Percentiles rank a stretch among this genome's conserved stretches.
phyloP scores from a whole-genome alignment of 2,113 vertebrate genomes.

The Oreochromis aureus region DNA sequence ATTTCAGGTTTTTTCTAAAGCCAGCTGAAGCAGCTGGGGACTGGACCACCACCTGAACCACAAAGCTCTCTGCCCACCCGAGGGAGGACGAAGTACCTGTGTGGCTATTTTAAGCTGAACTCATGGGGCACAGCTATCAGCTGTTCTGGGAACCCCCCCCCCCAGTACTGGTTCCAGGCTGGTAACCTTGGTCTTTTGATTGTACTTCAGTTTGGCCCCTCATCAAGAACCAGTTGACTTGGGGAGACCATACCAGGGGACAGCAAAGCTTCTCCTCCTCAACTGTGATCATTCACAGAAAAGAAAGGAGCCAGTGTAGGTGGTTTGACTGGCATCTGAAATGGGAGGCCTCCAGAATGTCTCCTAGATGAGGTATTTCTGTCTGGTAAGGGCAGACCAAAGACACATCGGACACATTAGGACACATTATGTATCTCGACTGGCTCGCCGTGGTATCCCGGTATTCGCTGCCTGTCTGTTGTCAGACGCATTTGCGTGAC shows the following conservation, averaged over 20 bases:
- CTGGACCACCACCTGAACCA: neutral
- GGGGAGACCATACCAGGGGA: neutral
- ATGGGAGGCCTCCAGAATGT: neutral
- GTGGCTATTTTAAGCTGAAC: neutral
- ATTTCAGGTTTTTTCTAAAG: neutral
- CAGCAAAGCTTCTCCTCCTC: neutral
- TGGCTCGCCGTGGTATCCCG: neutral
- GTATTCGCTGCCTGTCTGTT: neutral
- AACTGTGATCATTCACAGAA: neutral
- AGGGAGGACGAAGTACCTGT: neutral
- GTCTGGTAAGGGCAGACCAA: neutral
- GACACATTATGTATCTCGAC: neutral
- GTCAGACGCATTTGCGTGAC: neutral
- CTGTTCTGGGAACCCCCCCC: neutral
- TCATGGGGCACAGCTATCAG: neutral
- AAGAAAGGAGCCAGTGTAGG: neutral
- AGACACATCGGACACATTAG: neutral
- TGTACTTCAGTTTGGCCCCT: neutral
- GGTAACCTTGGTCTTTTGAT: accelerated
- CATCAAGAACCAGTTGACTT: neutral
- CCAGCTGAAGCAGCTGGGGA: neutral
- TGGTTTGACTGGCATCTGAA: neutral
- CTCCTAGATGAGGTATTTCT: neutral
- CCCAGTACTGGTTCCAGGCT: neutral
- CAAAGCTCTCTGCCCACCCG: neutral